Percentiles rank a stretch among this genome's conserved stretches.
Evolutionary conservation across 1,140 invertebrate species (phyloP).

Genomic region (Pseudomyrmex cubaensis): DNA sequence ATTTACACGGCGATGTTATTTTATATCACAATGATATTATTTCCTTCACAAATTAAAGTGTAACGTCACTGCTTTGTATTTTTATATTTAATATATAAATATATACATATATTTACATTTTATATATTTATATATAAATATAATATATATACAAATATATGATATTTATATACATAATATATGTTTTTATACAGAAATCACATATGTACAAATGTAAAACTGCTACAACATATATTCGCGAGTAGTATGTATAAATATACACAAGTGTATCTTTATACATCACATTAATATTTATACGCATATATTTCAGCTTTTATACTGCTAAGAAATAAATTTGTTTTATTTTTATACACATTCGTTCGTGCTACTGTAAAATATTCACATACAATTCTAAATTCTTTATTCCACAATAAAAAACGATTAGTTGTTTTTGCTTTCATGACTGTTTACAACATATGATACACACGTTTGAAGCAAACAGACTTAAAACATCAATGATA

Average conservation of each 20-base stretch:
- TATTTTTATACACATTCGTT: slow-evolving; percentile 6
- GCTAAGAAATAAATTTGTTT: neutral
- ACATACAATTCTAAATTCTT: neutral
- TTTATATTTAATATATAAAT: no score
- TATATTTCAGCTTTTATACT: slow-evolving; percentile 23
- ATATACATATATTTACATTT: no score
- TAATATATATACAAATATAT: no score
- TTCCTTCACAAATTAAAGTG: no score
- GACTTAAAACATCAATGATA: slow-evolving; percentile 1
- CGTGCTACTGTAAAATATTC: slow-evolving; percentile 4
- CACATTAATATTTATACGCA: neutral
- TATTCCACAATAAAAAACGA: neutral
- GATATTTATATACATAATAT: no score
- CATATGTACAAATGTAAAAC: no score
- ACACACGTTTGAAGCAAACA: neutral
- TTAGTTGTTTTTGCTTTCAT: slow-evolving; percentile 5
- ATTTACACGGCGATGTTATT: slow-evolving; percentile 29
- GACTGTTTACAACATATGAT: neutral
- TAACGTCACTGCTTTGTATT: no score
- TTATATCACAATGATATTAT: no score
- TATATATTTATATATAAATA: no score
- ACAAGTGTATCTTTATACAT: neutral
- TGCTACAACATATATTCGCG: no score
- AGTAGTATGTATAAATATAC: neutral
- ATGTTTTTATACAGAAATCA: no score